Base-by-base conservation (phyloP, 2,888 invertebrate species). In the Lacanobia wlatinum region DNA sequence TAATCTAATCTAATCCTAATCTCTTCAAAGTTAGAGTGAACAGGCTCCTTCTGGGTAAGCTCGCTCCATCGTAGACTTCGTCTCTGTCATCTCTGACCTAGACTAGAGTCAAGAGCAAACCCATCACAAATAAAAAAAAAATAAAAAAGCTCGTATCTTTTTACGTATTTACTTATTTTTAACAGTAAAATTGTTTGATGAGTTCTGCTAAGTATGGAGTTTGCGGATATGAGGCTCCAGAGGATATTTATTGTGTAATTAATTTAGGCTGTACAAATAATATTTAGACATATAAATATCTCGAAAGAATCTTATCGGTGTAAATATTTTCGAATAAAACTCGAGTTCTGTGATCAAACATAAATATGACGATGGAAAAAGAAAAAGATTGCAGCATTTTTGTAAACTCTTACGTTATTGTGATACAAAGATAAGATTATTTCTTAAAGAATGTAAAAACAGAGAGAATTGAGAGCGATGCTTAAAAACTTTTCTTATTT, bases 271-370 rank as follows among this genome's bases (percentile, higher is more conserved):
- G 12, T 53, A 28, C 16, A 74, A 72, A 71, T 72, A 28, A 71
- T 12, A 34, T 34, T 6, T 16, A 56, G 12, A 71, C n/a, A 48
- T 38, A 46, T 46, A 48, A 58, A 73, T 60, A 60, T 14, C 43
- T 43, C 1, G n/a, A 43, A 52, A 53, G 1, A 46, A 55, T 68
- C 40, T 48, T 73, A 74, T 73, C 74, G 21, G 23, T 50, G 56
- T 52, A 67, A 73, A 73, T 76, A 76, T 74, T 76, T 75, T 74
- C 43, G 14, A 40, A 59, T 53, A 28, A 76, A 52, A 68, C 23
- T 76, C 50, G 43, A 76, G 23, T 66, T 73, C 52, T 76, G 14
- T 67, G 28, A 38, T 21, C 52, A 67, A 52, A 53, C 21, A 73
- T 18, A 7, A 38, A 3, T 28, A 18, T 73, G 58, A 67, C 76